phyloP scores from a whole-genome alignment of 2,888 invertebrate genomes.

The Chalcosyrphus nemorum region DNA sequence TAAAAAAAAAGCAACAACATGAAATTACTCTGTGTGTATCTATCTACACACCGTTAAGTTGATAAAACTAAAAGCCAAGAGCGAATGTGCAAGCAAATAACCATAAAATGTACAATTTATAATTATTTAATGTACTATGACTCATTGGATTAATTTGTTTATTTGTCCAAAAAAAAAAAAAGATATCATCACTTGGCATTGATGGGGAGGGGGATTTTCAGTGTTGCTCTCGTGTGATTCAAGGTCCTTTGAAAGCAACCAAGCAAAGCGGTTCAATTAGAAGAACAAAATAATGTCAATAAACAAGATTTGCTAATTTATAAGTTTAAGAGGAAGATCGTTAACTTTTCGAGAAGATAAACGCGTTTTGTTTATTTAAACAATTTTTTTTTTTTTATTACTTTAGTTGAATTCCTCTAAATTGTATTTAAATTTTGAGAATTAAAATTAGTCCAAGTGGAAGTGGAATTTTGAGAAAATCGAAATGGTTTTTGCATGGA shows the following conservation, averaged over 20 bases:
- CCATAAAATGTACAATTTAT: constrained; percentile 11
- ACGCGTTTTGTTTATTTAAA: not conserved
- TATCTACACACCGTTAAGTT: not conserved
- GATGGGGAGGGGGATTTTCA: no score
- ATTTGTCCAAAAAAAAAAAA: no score
- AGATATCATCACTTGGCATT: constrained; percentile 18
- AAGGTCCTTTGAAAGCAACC: constrained; percentile 6
- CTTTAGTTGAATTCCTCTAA: not conserved
- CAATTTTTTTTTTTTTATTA: not conserved
- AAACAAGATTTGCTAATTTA: constrained; percentile 13
- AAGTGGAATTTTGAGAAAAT: no score
- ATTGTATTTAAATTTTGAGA: not conserved
- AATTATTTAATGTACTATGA: constrained; percentile 21
- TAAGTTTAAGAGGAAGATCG: not conserved
- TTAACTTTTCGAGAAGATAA: not conserved
- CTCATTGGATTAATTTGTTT: not conserved
- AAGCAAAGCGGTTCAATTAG: not conserved
- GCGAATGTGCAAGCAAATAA: not conserved
- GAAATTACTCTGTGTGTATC: no score
- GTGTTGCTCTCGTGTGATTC: not conserved
- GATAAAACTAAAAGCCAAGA: constrained; percentile 36
- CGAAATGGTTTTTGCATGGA: no score
- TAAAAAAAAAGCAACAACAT: not conserved
- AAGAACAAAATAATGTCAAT: constrained; percentile 17
- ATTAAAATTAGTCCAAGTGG: not conserved